phyloP scores from a whole-genome alignment of 2,113 vertebrate genomes.

The Chelonoidis abingdonii region DNA sequence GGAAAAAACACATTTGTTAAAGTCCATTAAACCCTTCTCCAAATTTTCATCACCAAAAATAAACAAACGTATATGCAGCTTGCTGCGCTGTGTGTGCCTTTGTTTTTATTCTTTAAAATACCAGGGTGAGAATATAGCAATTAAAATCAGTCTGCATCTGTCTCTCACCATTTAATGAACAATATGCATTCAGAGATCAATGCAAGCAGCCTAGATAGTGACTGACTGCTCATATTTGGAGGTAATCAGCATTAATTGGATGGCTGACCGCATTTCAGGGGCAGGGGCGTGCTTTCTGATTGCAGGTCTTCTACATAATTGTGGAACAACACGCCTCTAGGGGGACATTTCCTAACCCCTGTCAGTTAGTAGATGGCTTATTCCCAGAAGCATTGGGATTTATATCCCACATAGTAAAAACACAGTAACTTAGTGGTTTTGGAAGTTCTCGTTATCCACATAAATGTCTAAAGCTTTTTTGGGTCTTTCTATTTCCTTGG shows the following conservation, averaged over 20 bases:
- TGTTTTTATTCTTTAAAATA: not conserved
- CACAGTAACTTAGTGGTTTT: not conserved
- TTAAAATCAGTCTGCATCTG: not conserved
- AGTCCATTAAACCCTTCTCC: not conserved
- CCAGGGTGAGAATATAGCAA: not conserved
- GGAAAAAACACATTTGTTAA: not conserved
- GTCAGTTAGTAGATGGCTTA: not conserved
- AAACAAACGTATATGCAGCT: not conserved
- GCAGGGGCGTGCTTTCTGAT: not conserved
- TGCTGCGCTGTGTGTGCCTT: too few species aligned
- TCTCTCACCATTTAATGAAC: not conserved
- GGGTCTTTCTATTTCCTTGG: not conserved
- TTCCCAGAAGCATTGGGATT: not conserved
- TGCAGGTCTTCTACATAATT: not conserved
- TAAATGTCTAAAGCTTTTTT: not conserved
- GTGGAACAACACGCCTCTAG: not conserved
- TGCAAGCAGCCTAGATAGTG: not conserved
- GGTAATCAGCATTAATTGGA: accelerated
- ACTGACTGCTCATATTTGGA: not conserved
- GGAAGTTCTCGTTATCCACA: not conserved
- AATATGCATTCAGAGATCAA: not conserved
- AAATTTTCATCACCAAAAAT: too few species aligned
- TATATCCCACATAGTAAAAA: not conserved
- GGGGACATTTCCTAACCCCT: not conserved
- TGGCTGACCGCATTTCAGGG: not conserved